These are phyloP conservation scores for Leptopterna dolabrata DNA, from an alignment of 2,888 invertebrate species.

Conservation along the genomic window DNA sequence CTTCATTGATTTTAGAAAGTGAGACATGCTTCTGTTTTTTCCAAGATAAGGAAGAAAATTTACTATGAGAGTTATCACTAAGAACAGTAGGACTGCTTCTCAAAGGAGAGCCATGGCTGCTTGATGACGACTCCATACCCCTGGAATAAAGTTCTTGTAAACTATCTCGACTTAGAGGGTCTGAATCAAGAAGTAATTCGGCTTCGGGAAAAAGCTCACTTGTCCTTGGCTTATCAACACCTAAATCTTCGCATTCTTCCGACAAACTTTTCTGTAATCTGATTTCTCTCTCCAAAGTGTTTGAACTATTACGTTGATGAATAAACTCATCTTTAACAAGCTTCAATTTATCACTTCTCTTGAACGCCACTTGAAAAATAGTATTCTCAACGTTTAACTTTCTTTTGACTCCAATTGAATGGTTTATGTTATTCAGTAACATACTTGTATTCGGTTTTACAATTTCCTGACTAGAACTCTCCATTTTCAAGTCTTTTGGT, in stretches of 20 bases:
- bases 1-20: conserved; percentile 12
- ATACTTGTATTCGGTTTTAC: conserved; percentile 26
- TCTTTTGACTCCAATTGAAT: conserved; percentile 56
- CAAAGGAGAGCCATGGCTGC: conserved; percentile 63
- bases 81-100: conserved; percentile 61
- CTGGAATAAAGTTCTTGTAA: conserved; percentile 67
- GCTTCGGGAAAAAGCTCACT: conserved; percentile 84
- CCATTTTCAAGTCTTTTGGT: conserved; percentile 46
- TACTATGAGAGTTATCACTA: not conserved
- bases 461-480: conserved; percentile 1
- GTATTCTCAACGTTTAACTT: conserved; percentile 60
- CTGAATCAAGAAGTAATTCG: conserved; percentile 77
- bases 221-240: conserved; percentile 83
- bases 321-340: conserved; percentile 58
- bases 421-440: conserved; percentile 23
- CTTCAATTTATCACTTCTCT: conserved; percentile 58
- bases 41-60: conserved; percentile 58
- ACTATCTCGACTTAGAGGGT: conserved; percentile 72
- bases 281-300: conserved; percentile 70
- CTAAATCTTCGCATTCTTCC: conserved; percentile 82
- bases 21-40: conserved; percentile 55
- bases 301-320: conserved; percentile 67
- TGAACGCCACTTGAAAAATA: conserved; percentile 61
- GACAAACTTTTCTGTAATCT: conserved; percentile 78
- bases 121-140: conserved; percentile 67